Evolutionary conservation across 2,797 vertebrate species (phyloP).

Genomic region (Pempheris klunzingeri): DNA sequence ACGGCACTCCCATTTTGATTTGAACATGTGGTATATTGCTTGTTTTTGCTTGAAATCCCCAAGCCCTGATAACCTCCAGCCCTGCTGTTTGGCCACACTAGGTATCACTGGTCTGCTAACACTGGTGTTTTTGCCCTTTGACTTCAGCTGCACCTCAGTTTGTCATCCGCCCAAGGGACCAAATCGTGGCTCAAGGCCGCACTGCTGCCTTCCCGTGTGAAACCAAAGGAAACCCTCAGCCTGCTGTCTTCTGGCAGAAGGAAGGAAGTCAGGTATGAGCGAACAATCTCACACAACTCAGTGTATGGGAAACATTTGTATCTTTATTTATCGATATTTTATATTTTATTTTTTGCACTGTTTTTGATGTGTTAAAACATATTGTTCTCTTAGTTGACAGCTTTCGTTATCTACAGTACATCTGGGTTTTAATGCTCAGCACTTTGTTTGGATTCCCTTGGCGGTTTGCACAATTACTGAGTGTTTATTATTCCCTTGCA

Average conservation of each 20-base stretch:
- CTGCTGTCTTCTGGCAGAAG: conserved; percentile 99
- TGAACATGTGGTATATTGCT: conserved; percentile 63
- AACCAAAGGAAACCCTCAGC: conserved; percentile 98
- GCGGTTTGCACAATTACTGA: conserved; percentile 24
- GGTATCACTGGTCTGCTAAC: conserved; percentile 42
- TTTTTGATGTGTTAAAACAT: conserved; percentile 25
- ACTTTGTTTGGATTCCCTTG: conserved; percentile 41
- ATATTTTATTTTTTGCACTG: conserved; percentile 10
- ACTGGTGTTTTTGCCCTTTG: conserved; percentile 44
- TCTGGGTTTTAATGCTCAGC: conserved; percentile 16
- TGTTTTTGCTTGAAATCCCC: conserved; percentile 73
- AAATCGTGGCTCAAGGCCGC: conserved; percentile 97
- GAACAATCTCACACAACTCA: conserved; percentile 4
- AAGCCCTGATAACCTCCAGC: conserved; percentile 29
- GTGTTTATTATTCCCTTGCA: conserved; percentile 19
- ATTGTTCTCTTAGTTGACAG: conserved; percentile 21
- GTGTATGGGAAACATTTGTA: neutral
- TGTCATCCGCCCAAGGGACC: conserved; percentile 97
- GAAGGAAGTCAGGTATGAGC: conserved; percentile 96
- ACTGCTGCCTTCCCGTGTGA: conserved; percentile 97
- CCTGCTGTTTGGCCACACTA: conserved; percentile 7
- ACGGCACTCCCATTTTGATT: conserved; percentile 67
- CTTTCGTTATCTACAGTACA: conserved; percentile 10
- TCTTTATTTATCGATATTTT: neutral
- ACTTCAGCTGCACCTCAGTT: conserved; percentile 96